phyloP scores from a whole-genome alignment of 2,797 vertebrate species.

The Perodicticus potto region DNA sequence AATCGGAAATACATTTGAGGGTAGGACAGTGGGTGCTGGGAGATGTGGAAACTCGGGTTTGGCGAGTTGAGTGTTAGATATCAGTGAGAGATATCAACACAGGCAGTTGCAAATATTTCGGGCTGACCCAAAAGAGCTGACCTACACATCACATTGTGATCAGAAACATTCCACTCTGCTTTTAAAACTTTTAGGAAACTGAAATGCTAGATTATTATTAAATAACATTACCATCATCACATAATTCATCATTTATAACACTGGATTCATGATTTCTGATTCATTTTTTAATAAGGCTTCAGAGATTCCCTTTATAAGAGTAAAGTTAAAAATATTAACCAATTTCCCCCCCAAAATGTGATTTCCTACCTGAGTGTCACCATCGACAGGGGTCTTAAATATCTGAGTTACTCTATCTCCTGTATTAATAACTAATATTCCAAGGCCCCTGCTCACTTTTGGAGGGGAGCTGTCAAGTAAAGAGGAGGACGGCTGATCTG shows the following conservation, averaged over 20 bases:
- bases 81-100: not conserved
- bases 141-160: not conserved
- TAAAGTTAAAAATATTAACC: not conserved
- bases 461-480: not conserved
- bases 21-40: too few relatives aligned
- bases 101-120: not conserved
- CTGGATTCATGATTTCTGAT: not conserved
- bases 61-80: not conserved
- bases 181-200: not conserved
- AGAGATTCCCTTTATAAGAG: not conserved
- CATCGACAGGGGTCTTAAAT: not conserved
- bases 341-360: not conserved
- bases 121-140: not conserved
- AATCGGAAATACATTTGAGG: not conserved
- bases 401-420: not conserved
- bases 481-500: not conserved
- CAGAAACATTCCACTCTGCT: not conserved
- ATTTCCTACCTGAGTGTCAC: not conserved
- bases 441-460: not conserved
- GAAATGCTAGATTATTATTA: constrained; percentile 3
- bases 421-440: not conserved
- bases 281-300: not conserved
- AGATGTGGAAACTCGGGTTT: not conserved
- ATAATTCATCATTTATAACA: not conserved
- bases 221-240: not conserved